phyloP scores from a whole-genome alignment of 1,140 invertebrate genomes.

The fruit fly (Drosophila melanogaster) region Release_6_plus_ISO1_MT NC_004354.4:10003501-10004000 shows the following conservation, averaged over 20 bases:
- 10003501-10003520: slow-evolving; percentile 11
- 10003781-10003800: slow-evolving; percentile 51
- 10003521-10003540: neutral
- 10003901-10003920: slow-evolving; percentile 54
- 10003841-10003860: slow-evolving; percentile 43
- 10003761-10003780: slow-evolving; percentile 52
- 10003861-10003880: slow-evolving; percentile 81
- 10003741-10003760: slow-evolving; percentile 77
- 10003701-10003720: slow-evolving; percentile 84
- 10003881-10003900: slow-evolving; percentile 74
- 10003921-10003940: slow-evolving; percentile 54
- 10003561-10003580: slow-evolving; percentile 7
- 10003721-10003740: slow-evolving; percentile 80
- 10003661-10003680: slow-evolving; percentile 77
- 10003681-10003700: slow-evolving; percentile 83
- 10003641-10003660: slow-evolving; percentile 63
- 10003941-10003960: slow-evolving; percentile 42
- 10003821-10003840: slow-evolving; percentile 33
- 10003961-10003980: slow-evolving; percentile 44
- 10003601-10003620: slow-evolving; percentile 14
- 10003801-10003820: slow-evolving; percentile 58
- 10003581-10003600: slow-evolving; percentile 9
- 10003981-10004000: slow-evolving; percentile 23
- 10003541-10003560: slow-evolving; percentile 6
- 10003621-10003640: slow-evolving; percentile 63